phyloP scores from a whole-genome alignment of 2,797 vertebrate genomes.

The Falco columbarius region DNA sequence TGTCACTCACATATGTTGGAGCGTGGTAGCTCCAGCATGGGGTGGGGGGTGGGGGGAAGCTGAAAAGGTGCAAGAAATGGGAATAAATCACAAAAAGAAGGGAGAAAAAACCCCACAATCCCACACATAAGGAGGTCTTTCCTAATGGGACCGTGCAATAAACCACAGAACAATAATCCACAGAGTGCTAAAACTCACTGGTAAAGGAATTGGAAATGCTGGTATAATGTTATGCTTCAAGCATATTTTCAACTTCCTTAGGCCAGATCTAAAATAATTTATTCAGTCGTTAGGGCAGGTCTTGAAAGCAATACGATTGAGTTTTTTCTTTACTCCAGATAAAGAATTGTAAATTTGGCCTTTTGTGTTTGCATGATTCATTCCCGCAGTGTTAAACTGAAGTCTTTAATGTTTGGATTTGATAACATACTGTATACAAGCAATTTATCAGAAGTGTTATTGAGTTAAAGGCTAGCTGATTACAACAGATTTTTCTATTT shows the following conservation, averaged over 20 bases:
- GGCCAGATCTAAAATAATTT: background rate
- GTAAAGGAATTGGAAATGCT: background rate
- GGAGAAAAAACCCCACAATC: fast-evolving
- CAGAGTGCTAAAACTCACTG: background rate
- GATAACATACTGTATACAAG: conserved; percentile 32
- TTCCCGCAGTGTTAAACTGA: conserved; percentile 36
- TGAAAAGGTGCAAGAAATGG: background rate
- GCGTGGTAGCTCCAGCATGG: background rate
- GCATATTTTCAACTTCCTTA: background rate
- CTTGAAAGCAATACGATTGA: background rate
- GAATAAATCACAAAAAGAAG: background rate
- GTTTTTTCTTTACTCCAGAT: background rate
- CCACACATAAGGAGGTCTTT: background rate
- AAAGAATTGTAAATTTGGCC: conserved; percentile 1
- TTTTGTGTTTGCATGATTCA: conserved; percentile 41
- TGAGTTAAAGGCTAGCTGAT: conserved; percentile 41
- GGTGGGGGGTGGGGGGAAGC: background rate
- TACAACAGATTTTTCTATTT: conserved; percentile 25
- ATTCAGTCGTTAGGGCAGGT: background rate
- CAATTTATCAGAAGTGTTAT: conserved; percentile 47
- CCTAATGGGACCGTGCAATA: background rate
- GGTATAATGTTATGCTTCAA: background rate
- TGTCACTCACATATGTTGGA: background rate
- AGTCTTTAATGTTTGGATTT: conserved; percentile 47
- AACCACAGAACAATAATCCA: background rate